A percentile compares a stretch with the other conserved stretches of the same genome.
Evolutionary conservation across 1,140 invertebrate species (phyloP).

Genomic region (Danaus melanippus): DNA sequence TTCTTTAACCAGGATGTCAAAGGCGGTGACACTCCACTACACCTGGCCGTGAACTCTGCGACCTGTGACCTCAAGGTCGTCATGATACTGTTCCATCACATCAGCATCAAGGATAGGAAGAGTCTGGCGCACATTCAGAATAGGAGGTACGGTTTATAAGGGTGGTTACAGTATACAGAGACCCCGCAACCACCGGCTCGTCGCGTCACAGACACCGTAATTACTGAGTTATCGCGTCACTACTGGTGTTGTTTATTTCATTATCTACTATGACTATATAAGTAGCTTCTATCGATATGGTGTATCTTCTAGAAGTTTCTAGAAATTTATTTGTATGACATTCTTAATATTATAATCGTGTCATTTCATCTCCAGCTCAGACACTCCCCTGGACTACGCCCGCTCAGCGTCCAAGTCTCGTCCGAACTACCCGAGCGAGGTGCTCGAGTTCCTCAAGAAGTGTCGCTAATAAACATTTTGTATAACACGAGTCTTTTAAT

Average conservation of each 20-base stretch:
- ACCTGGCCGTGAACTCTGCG: slow-evolving; percentile 46
- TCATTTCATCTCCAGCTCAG: slow-evolving; percentile 31
- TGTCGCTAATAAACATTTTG: slow-evolving; percentile 31
- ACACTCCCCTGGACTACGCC: slow-evolving; percentile 46
- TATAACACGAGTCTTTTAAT: too few species aligned
- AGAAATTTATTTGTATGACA: too few species aligned
- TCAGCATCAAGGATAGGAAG: slow-evolving; percentile 43
- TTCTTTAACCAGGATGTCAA: slow-evolving; percentile 36
- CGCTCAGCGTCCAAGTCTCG: slow-evolving; percentile 36
- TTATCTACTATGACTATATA: too few species aligned
- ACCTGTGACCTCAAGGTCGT: slow-evolving; percentile 38
- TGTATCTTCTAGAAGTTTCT: background rate
- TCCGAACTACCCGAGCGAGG: slow-evolving; percentile 39
- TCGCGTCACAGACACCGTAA: too few species aligned
- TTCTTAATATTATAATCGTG: too few species aligned
- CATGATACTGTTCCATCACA: slow-evolving; percentile 39
- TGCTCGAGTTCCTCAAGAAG: slow-evolving; percentile 49
- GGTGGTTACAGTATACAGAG: too few species aligned
- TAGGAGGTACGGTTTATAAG: slow-evolving; percentile 28
- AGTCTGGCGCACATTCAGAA: slow-evolving; percentile 42
- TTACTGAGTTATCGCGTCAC: too few species aligned
- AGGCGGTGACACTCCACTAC: slow-evolving; percentile 48
- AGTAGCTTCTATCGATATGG: background rate
- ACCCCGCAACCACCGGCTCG: too few species aligned
- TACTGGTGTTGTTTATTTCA: too few species aligned